phyloP scores from a whole-genome alignment of 2,113 vertebrate species.

The Callipepla californica region DNA sequence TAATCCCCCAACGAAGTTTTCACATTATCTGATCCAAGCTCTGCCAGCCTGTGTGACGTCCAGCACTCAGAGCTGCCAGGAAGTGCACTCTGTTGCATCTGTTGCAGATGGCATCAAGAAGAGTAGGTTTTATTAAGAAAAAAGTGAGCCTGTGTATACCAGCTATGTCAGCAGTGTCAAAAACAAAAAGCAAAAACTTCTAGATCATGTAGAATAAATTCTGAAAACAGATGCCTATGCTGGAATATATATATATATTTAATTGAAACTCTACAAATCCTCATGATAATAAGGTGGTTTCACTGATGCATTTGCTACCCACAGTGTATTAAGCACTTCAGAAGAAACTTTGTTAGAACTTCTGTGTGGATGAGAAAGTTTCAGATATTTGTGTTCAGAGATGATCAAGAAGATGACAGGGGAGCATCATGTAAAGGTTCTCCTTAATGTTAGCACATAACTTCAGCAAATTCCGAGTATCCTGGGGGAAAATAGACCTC shows the following conservation, averaged over 20 bases:
- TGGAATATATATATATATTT: neutral
- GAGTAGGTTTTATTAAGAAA: neutral
- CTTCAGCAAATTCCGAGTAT: neutral
- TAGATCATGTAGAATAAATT: neutral
- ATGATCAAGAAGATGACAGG: neutral
- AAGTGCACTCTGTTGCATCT: neutral
- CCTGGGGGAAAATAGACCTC: neutral
- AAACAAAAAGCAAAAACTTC: neutral
- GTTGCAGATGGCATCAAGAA: neutral
- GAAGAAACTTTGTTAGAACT: neutral
- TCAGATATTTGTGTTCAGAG: neutral
- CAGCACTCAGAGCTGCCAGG: neutral
- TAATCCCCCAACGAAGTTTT: conserved; percentile 54
- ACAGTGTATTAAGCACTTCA: neutral
- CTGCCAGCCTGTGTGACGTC: conserved; percentile 34
- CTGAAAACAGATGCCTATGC: neutral
- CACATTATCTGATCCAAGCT: conserved; percentile 55
- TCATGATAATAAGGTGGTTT: neutral
- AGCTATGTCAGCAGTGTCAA: neutral
- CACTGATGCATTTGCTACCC: neutral
- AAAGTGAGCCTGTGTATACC: neutral
- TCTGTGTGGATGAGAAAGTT: neutral
- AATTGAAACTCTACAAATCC: neutral
- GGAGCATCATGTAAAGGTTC: neutral
- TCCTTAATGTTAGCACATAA: neutral